Evolutionary conservation across 2,888 invertebrate genomes (phyloP), one percentile per base, ranked within the genome.

Genomic region (Polyommatus iphigenia): DNA sequence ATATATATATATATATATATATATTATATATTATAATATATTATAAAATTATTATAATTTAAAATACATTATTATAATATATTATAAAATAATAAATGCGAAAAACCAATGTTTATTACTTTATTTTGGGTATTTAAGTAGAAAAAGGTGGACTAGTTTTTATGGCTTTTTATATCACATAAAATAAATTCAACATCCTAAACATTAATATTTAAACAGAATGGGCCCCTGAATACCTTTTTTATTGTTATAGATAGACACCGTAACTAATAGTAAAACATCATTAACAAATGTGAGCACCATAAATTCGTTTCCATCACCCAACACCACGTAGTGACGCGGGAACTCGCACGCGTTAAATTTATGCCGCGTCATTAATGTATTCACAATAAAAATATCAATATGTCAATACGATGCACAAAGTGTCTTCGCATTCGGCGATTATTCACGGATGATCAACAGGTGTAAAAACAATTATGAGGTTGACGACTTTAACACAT

Each of bases 401-500:
- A 75, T 75, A 75, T 54, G 75, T 75, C 75, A 75, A 75, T 75
- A 75, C 76, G 71, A 79, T 75, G 54, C 75, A 75, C 24, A 73
- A 73, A 73, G 73, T 29, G 46, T 77, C 32, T 54, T 24, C 71
- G 57, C 76, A 79, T 79, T 79, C 59, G 81, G 24, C 73, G 81
- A 82, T 81, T 80, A 82, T 81, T 78, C 62, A 82, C 77, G 77
- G 79, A 78, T 79, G 77, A 80, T 78, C 80, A 82, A 84, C 83
- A 84, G 82, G 82, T 84, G 83, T 83, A 82, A 80, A 82, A 80
- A 82, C 82, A 82, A 83, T 82, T 80, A 80, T 75, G 80, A 81
- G 91, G 88, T 91, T 90, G 86, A 84, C 85, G 89, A 90, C 88
- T 88, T 84, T 83, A 85, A 83, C 87, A 86, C 87, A 91, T 88